Evolutionary conservation across 2,888 invertebrate species (phyloP).

Genomic region (Poecilus cupreus): DNA sequence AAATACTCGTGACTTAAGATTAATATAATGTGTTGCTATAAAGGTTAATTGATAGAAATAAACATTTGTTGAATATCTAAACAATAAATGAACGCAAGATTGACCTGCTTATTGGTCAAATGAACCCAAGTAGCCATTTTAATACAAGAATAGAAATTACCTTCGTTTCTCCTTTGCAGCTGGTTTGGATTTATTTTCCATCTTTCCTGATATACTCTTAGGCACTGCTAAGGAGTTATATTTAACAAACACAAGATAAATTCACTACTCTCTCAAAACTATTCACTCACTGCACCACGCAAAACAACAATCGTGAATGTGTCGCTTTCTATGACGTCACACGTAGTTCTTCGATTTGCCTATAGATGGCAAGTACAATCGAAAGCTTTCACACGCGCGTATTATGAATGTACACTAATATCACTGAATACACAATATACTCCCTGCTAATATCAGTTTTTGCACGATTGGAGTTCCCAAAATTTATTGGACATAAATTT

Average conservation of each 20-base stretch:
- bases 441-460: too few species aligned
- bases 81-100: background rate
- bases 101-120: slow-evolving; percentile 57
- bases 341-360: slow-evolving; percentile 61
- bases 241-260: slow-evolving; percentile 56
- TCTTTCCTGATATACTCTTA: slow-evolving; percentile 69
- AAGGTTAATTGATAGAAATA: background rate
- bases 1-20: background rate
- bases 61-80: background rate
- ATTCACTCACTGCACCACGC: slow-evolving; percentile 62
- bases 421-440: too few species aligned
- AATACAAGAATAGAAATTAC: slow-evolving; percentile 71
- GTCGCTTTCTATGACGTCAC: slow-evolving; percentile 67
- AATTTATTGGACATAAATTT: too few species aligned
- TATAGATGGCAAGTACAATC: slow-evolving; percentile 1
- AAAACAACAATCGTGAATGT: slow-evolving; percentile 66
- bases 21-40: background rate
- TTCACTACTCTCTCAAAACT: slow-evolving; percentile 61
- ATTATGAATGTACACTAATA: background rate
- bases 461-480: too few species aligned
- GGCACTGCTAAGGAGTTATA: slow-evolving; percentile 72
- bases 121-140: slow-evolving; percentile 56
- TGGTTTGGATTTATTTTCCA: slow-evolving; percentile 69
- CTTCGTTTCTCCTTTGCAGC: slow-evolving; percentile 81
- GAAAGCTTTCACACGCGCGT: slow-evolving; percentile 61